Conservation (phyloP, 2,113 vertebrate genomes). For the Cyanoramphus novaezelandiae region DNA sequence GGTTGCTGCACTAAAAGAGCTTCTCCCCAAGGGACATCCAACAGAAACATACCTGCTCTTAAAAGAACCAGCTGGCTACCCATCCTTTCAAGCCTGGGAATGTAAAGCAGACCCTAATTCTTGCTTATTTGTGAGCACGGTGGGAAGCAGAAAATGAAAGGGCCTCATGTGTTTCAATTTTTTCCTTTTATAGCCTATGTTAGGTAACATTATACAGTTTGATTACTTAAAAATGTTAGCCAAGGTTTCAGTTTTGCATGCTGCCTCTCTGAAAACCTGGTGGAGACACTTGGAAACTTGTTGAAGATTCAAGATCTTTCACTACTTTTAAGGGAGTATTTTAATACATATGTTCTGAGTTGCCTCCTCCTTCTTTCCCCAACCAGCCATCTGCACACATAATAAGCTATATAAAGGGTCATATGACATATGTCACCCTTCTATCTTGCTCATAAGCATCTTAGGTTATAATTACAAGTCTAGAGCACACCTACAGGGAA, state of each 20-base stretch:
- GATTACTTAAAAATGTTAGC: not conserved
- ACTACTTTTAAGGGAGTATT: not conserved
- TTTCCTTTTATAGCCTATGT: not conserved
- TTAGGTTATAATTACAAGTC: not conserved
- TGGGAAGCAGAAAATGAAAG: not conserved
- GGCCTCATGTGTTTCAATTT: not conserved
- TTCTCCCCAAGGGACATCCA: not conserved
- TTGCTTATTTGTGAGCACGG: not conserved
- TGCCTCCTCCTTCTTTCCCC: not conserved
- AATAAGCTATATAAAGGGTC: not conserved
- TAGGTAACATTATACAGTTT: not conserved
- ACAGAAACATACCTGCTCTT: not conserved
- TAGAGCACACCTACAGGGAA: not conserved
- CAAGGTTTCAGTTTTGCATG: not conserved
- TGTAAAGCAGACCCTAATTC: not conserved
- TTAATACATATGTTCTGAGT: not conserved
- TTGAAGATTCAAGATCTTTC: not conserved
- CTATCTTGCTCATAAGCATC: not conserved
- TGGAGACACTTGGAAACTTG: not conserved
- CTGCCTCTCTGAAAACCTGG: not conserved
- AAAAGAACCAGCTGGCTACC: not conserved
- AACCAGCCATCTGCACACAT: not conserved
- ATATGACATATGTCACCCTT: not conserved
- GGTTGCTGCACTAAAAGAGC: not conserved
- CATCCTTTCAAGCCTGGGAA: not conserved